Percentiles rank a stretch among this genome's conserved stretches.
Evolutionary conservation across 2,797 vertebrate genomes (phyloP).

Genomic region (Micropoecilia bifurca): DNA sequence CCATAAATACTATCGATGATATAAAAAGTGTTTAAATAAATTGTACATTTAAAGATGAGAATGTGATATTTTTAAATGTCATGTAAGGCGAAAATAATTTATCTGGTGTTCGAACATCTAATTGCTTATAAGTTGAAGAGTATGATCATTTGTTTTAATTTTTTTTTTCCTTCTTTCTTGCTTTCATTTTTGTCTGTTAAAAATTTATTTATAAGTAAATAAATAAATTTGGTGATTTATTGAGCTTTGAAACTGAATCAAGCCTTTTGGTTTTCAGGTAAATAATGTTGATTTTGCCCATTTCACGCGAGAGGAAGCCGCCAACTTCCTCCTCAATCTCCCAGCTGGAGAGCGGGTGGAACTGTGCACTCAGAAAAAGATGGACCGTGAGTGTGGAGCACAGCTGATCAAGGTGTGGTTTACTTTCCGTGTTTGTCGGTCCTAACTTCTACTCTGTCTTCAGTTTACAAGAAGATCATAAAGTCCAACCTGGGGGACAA

Average conservation of each 20-base stretch:
- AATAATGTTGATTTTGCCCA: conserved; percentile 88
- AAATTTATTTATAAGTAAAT: no score
- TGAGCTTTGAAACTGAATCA: background rate
- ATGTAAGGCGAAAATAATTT: no score
- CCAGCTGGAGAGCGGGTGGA: conserved; percentile 80
- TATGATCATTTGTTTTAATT: no score
- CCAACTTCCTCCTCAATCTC: conserved; percentile 88
- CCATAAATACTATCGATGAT: no score
- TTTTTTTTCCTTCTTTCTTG: no score
- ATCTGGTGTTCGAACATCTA: no score
- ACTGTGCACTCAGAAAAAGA: conserved; percentile 89
- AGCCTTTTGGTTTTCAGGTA: conserved; percentile 76
- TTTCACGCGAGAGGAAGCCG: conserved; percentile 93
- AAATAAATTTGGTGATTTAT: no score
- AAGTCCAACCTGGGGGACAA: conserved; percentile 91
- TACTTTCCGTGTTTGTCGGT: background rate
- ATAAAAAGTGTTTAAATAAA: no score
- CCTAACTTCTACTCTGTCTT: background rate
- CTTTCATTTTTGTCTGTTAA: no score
- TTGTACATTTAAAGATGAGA: no score
- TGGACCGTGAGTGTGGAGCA: conserved; percentile 88
- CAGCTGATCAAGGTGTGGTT: background rate
- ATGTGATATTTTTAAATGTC: no score
- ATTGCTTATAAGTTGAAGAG: no score
- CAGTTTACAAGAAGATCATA: conserved; percentile 93